A percentile compares a stretch with the other conserved stretches of the same genome.
Evolutionary conservation across 2,888 invertebrate genomes (phyloP).

Genomic region (Tachina grossa): DNA sequence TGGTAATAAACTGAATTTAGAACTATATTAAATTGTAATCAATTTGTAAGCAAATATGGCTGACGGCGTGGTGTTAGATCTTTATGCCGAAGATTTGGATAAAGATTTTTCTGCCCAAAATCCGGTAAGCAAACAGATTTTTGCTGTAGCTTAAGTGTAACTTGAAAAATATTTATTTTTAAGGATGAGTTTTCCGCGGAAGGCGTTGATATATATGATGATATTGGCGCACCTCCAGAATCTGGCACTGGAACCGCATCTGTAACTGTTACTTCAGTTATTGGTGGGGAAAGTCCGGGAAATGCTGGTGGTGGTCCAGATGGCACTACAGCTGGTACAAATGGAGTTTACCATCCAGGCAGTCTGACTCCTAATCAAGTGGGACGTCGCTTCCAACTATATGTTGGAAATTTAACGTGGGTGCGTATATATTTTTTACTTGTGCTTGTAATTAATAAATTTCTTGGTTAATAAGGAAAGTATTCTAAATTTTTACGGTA

Average conservation of each 20-base stretch:
- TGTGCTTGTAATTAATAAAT: neutral
- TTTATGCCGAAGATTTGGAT: constrained; percentile 98
- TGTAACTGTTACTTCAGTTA: constrained; percentile 84
- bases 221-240: constrained; percentile 93
- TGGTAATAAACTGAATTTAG: constrained; percentile 16
- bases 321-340: constrained; percentile 85
- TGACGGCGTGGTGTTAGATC: constrained; percentile 97
- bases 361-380: constrained; percentile 87
- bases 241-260: constrained; percentile 84
- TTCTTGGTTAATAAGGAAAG: too few relatives aligned
- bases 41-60: constrained; percentile 87
- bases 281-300: constrained; percentile 83
- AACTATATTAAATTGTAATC: constrained; percentile 16
- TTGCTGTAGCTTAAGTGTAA: neutral
- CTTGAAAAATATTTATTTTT: neutral
- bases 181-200: constrained; percentile 84
- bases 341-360: constrained; percentile 88
- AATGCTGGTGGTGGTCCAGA: constrained; percentile 84
- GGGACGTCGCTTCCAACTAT: constrained; percentile 93
- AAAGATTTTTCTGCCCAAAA: constrained; percentile 93
- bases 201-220: constrained; percentile 97
- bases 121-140: constrained; percentile 77
- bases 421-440: constrained; percentile 82
- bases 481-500: too few relatives aligned
- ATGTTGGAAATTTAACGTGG: constrained; percentile 99